phyloP scores from a whole-genome alignment of 2,888 invertebrate species.

The Tenthredo notha region DNA sequence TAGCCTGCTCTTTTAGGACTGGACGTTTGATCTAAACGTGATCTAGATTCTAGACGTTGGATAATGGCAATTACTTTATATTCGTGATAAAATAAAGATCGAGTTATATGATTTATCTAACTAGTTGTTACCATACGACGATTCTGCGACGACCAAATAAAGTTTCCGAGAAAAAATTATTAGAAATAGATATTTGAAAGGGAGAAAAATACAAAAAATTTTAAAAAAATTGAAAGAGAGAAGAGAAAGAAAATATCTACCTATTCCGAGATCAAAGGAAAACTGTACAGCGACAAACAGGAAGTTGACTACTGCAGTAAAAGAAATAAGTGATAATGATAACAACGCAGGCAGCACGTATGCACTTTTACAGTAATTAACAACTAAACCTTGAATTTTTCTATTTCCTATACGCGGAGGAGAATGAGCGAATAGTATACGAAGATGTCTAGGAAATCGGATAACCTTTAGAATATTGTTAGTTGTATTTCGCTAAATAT shows the following conservation, averaged over 20 bases:
- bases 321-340: slow-evolving; percentile 31
- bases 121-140: not conserved
- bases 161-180: not conserved
- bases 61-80: not conserved
- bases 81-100: not conserved
- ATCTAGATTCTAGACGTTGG: not conserved
- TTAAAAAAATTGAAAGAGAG: not conserved
- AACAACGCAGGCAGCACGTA: not conserved
- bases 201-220: too few species aligned
- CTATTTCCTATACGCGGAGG: slow-evolving; percentile 7
- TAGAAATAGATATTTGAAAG: not conserved
- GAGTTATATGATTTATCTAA: not conserved
- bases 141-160: not conserved
- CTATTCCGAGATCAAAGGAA: slow-evolving; percentile 4
- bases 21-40: not conserved
- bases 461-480: not conserved
- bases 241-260: not conserved
- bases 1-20: not conserved
- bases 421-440: not conserved
- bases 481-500: slow-evolving; percentile 18
- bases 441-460: not conserved
- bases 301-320: not conserved
- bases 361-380: slow-evolving; percentile 12
- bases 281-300: not conserved
- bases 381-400: slow-evolving; percentile 27